These are phyloP conservation scores for Heliconius hortense DNA, from an alignment of 2,888 invertebrate genomes.

Conservation along the genomic window DNA sequence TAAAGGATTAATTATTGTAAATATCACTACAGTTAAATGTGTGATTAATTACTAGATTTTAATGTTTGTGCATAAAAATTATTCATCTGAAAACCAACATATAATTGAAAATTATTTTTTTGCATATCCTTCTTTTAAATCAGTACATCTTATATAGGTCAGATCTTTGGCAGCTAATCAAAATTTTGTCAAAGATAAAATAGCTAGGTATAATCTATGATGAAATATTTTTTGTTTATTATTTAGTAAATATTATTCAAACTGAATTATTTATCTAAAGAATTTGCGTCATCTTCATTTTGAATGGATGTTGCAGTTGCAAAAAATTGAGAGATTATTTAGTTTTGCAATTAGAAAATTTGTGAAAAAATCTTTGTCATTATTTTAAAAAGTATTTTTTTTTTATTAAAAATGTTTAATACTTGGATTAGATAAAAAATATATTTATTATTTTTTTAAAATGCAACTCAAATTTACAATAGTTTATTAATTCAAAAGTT, in stretches of 20 bases:
- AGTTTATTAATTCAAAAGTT: neutral
- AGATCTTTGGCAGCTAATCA: constrained; percentile 64
- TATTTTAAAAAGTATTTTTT: too few species aligned
- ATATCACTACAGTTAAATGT: neutral
- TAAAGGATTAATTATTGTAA: neutral
- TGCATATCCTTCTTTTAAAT: constrained; percentile 42
- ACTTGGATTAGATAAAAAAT: neutral
- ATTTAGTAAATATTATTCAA: neutral
- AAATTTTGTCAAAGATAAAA: constrained; percentile 45
- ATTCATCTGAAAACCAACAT: neutral
- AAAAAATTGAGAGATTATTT: too few species aligned
- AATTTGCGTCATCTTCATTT: too few species aligned
- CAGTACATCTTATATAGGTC: constrained; percentile 57
- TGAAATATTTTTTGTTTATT: constrained; percentile 20
- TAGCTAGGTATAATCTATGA: constrained; percentile 35
- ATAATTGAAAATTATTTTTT: neutral
- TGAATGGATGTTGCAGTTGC: too few species aligned
- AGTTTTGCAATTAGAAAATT: too few species aligned
- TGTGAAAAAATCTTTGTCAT: too few species aligned
- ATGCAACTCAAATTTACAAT: neutral
- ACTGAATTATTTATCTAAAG: neutral
- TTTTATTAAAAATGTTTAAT: too few species aligned
- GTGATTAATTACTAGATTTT: too few species aligned
- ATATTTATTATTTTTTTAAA: too few species aligned
- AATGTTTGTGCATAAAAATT: neutral